Conservation (phyloP, 2,888 invertebrate genomes). For the Morinoia aosen region DNA sequence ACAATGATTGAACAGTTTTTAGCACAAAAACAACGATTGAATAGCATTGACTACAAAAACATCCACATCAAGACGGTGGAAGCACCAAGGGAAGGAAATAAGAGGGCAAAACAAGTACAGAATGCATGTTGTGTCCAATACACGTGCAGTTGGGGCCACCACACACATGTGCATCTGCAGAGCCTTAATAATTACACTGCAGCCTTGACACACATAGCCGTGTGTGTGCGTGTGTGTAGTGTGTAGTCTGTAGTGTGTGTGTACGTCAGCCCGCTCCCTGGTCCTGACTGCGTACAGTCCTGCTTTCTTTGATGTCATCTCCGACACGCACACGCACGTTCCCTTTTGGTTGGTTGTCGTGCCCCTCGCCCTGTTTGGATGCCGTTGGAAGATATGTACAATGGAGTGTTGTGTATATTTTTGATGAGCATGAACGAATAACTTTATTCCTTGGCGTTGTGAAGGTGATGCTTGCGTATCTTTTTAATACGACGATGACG, state of each 20-base stretch:
- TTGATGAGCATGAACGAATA: too few species aligned
- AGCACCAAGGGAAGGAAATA: background rate
- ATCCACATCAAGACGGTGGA: background rate
- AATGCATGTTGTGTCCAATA: background rate
- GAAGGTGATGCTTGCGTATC: too few species aligned
- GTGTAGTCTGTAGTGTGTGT: background rate
- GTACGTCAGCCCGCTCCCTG: background rate
- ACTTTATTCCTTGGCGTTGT: too few species aligned
- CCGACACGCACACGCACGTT: background rate
- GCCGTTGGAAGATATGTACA: too few species aligned
- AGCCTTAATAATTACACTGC: background rate
- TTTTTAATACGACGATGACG: too few species aligned
- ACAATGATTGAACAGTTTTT: too few species aligned
- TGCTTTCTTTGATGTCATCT: background rate
- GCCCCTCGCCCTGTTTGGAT: too few species aligned
- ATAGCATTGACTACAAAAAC: background rate
- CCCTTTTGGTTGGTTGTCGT: background rate
- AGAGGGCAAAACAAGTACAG: background rate
- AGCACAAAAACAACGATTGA: background rate
- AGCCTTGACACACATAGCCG: slow-evolving; percentile 8
- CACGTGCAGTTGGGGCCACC: background rate
- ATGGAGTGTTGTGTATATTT: too few species aligned
- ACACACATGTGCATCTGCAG: background rate
- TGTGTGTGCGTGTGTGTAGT: too few species aligned
- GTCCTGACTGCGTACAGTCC: background rate